These are phyloP conservation scores for Perca schrenkii DNA, from an alignment of 2,113 vertebrate species.

Conservation along the genomic window DNA sequence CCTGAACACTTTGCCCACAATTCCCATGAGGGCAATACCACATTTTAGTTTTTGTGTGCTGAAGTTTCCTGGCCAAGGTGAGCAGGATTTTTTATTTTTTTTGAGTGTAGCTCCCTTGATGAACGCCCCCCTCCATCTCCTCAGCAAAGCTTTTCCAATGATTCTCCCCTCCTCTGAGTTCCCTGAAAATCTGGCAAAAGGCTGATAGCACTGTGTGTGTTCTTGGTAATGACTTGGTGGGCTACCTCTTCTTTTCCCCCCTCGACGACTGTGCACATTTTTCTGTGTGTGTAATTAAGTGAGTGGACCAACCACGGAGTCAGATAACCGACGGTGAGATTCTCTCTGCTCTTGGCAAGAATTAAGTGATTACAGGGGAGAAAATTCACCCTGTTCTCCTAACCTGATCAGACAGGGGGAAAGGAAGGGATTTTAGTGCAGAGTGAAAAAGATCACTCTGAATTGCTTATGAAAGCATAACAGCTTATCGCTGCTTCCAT, in stretches of 20 bases:
- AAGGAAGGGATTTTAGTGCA: conserved; percentile 61
- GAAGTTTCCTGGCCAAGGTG: conserved; percentile 67
- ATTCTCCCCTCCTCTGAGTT: conserved; percentile 59
- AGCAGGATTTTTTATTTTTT: conserved; percentile 27
- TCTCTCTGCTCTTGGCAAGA: conserved; percentile 74
- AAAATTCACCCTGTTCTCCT: conserved; percentile 37
- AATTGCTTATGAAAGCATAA: conserved; percentile 76
- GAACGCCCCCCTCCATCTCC: conserved; percentile 50
- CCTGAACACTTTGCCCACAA: conserved; percentile 47
- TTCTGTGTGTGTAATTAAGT: conserved; percentile 68
- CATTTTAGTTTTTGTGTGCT: conserved; percentile 50
- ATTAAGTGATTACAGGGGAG: conserved; percentile 72
- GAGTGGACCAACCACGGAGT: conserved; percentile 83
- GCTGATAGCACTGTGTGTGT: conserved; percentile 83
- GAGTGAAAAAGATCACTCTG: conserved; percentile 51
- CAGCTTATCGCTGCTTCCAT: conserved; percentile 49
- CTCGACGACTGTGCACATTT: conserved; percentile 59
- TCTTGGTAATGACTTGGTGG: conserved; percentile 81
- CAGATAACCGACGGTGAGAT: conserved; percentile 76
- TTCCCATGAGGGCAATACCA: conserved; percentile 61
- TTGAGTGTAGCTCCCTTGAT: conserved; percentile 59
- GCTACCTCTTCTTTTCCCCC: conserved; percentile 73
- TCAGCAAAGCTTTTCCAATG: conserved; percentile 62
- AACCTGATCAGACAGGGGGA: conserved; percentile 77
- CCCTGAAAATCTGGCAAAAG: conserved; percentile 76